A percentile compares a stretch with the other conserved stretches of the same genome.
phyloP scores from a whole-genome alignment of 2,797 vertebrate species.

The Capromys pilorides region DNA sequence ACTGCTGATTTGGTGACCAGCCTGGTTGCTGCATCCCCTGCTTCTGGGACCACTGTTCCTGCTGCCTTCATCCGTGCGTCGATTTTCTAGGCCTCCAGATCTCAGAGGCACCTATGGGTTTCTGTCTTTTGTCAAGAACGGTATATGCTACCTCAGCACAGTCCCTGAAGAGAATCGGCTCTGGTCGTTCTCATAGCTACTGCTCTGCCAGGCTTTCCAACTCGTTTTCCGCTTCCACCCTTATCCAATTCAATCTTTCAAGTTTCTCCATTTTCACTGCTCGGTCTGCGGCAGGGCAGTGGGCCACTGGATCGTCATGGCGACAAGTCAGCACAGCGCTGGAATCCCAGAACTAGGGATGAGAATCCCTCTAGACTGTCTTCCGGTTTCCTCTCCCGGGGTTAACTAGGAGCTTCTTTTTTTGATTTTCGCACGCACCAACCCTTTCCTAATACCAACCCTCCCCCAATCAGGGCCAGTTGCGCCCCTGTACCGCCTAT shows the following conservation, averaged over 20 bases:
- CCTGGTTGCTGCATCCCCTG: not conserved
- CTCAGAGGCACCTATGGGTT: not conserved
- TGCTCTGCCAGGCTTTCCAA: not conserved
- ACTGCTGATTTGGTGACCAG: not conserved
- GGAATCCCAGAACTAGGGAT: too few species aligned
- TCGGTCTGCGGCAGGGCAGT: too few species aligned
- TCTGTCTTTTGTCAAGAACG: not conserved
- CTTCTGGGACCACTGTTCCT: not conserved
- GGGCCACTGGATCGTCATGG: too few species aligned
- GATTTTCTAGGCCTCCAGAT: not conserved
- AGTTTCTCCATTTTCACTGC: not conserved
- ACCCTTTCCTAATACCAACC: too few species aligned
- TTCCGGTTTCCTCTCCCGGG: too few species aligned
- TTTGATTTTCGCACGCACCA: too few species aligned
- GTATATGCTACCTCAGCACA: not conserved
- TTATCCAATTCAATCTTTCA: not conserved
- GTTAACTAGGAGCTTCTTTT: too few species aligned
- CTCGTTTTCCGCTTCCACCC: not conserved
- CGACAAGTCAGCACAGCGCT: too few species aligned
- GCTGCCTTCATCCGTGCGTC: not conserved
- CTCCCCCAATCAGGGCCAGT: too few species aligned
- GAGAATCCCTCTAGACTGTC: too few species aligned
- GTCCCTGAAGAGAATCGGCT: not conserved
- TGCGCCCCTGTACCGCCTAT: too few species aligned
- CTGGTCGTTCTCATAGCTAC: not conserved